These are phyloP conservation scores for Eulemur albifrons DNA, from an alignment of 2,797 vertebrate genomes.

Conservation along the genomic window DNA sequence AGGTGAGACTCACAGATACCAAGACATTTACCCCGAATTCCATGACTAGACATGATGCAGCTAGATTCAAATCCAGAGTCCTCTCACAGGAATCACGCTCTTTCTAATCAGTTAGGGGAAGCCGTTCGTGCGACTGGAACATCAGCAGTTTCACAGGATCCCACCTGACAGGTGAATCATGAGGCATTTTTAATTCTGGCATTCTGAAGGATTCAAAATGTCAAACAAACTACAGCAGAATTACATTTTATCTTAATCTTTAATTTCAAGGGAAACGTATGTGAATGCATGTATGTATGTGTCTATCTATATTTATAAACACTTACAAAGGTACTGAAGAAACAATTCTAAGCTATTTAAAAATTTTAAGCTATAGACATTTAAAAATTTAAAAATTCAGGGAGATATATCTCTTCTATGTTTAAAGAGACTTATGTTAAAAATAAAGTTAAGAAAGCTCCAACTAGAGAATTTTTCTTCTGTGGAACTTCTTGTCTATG, in stretches of 20 bases:
- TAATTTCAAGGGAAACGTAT: neutral
- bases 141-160: neutral
- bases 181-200: neutral
- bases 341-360: neutral
- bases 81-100: fast-evolving
- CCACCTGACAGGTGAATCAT: neutral
- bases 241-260: neutral
- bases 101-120: neutral
- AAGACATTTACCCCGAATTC: neutral
- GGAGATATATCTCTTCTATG: neutral
- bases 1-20: neutral
- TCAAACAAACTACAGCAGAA: neutral
- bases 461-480: neutral
- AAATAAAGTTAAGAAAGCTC: neutral
- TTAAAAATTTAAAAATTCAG: neutral
- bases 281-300: neutral
- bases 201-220: neutral
- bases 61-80: neutral
- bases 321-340: neutral
- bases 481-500: neutral
- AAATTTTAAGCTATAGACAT: neutral
- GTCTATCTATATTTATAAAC: neutral
- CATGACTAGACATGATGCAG: neutral
- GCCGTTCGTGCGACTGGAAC: neutral
- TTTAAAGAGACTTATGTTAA: neutral